Evolutionary conservation across 1,140 invertebrate species (phyloP), one percentile per base, ranked within the genome.

Genomic region (Camponotus vicinus): DNA sequence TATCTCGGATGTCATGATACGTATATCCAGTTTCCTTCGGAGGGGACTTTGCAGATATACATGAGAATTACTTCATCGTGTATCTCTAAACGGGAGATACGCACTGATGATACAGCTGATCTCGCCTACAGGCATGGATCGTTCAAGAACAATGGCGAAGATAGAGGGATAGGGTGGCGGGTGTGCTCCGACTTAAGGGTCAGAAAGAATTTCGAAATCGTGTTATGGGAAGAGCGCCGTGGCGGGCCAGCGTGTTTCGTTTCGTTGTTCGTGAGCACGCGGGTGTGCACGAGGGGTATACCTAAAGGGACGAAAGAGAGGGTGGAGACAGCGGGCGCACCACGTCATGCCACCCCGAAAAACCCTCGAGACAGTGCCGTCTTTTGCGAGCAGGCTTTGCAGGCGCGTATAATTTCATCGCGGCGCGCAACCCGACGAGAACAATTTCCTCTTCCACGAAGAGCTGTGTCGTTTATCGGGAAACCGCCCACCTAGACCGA

Each of bases 281-380:
- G 34, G 18, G 32, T 40, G 77, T 69, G 79, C 42, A 79, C 18
- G 59, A 75, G 42, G 85, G 79, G 49, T 57, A 80, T 34, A 86
- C 55, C 84, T 80, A 80, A 79, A 52, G 67, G 85, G 66, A 70
- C 40, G 67, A 82, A 85, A 37, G 49, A 70, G 77, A 83, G 85
- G 67, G 57, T 86, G 85, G 55, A 71, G 75, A 45, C 32, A 61
- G 18, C 63, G 27, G 27, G 45, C 61, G 40, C 55, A 49, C n/a
- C 77, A 71, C 66, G 70, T 86, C 85, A 86, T 73, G 78, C 78
- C 78, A 86, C 78, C 77, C 85, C 77, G 52, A 86, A 82, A 80
- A 78, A 64, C 85, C 78, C 59, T 57, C 66, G 76, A 78, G 76
- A 86, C 52, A 86, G 64, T 73, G 59, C 85, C 66, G 67, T 86